phyloP scores from a whole-genome alignment of 2,797 vertebrate genomes.

The Sphaeramia orbicularis region DNA sequence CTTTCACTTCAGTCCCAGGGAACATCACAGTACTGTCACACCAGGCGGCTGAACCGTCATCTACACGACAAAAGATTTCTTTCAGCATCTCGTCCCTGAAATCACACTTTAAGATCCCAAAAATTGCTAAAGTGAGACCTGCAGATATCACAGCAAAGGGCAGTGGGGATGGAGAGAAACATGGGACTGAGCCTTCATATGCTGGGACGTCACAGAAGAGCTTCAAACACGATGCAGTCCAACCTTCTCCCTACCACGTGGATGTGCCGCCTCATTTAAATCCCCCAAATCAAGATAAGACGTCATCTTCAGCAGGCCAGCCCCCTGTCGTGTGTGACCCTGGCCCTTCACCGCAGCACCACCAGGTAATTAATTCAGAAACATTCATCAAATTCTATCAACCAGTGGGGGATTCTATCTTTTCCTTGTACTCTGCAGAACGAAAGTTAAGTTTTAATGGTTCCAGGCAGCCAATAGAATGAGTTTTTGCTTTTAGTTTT shows the following conservation, averaged over 20 bases:
- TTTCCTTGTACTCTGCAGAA: neutral
- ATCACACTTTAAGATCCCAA: constrained; percentile 30
- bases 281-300: constrained; percentile 18
- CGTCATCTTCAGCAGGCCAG: neutral
- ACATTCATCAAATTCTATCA: neutral
- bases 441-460: too few species aligned
- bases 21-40: constrained; percentile 11
- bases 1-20: neutral
- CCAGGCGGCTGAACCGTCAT: constrained; percentile 10
- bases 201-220: neutral
- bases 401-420: neutral
- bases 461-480: too few species aligned
- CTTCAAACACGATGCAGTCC: constrained; percentile 10
- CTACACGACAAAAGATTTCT: constrained; percentile 11
- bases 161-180: neutral
- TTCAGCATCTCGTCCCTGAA: neutral
- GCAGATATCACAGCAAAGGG: neutral
- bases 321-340: neutral
- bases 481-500: constrained; percentile 20
- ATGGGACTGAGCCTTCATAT: constrained; percentile 1
- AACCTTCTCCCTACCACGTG: neutral
- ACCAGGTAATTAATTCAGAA: constrained; percentile 61
- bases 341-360: neutral
- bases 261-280: neutral
- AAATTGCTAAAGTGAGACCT: constrained; percentile 41